phyloP scores from a whole-genome alignment of 2,888 invertebrate species.

The Linyphia triangularis region DNA sequence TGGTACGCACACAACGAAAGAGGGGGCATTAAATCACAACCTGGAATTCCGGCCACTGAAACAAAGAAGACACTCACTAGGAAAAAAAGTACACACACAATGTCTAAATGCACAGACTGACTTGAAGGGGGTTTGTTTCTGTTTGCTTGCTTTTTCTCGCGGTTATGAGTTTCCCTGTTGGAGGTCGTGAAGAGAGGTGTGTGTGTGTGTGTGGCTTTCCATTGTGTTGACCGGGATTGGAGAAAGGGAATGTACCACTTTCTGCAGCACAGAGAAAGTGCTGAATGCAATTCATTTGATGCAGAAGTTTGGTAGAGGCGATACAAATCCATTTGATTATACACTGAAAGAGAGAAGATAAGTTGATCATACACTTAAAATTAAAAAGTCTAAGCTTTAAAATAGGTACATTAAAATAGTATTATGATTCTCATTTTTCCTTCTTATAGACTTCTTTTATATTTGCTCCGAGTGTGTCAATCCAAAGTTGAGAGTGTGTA shows the following conservation, averaged over 20 bases:
- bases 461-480: too few relatives aligned
- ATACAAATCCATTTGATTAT: constrained; percentile 73
- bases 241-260: constrained; percentile 75
- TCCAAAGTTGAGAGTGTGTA: too few relatives aligned
- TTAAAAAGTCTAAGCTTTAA: too few relatives aligned
- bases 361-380: too few relatives aligned
- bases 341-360: constrained; percentile 54
- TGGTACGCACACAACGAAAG: background rate
- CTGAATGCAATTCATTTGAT: constrained; percentile 70
- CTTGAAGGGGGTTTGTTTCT: constrained; percentile 51
- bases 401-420: too few relatives aligned
- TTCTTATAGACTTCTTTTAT: too few relatives aligned
- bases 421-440: too few relatives aligned
- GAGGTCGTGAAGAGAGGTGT: constrained; percentile 35
- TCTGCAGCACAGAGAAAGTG: constrained; percentile 65
- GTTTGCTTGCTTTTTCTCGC: background rate
- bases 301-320: constrained; percentile 74
- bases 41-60: constrained; percentile 48
- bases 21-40: constrained; percentile 40
- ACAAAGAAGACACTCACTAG: constrained; percentile 58
- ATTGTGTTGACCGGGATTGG: constrained; percentile 48
- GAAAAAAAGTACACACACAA: constrained; percentile 39
- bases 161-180: background rate
- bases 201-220: too few relatives aligned
- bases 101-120: constrained; percentile 73